A percentile compares a stretch with the other conserved stretches of the same genome.
phyloP scores from a whole-genome alignment of 1,140 invertebrate genomes.

The Wiebesia pumilae region DNA sequence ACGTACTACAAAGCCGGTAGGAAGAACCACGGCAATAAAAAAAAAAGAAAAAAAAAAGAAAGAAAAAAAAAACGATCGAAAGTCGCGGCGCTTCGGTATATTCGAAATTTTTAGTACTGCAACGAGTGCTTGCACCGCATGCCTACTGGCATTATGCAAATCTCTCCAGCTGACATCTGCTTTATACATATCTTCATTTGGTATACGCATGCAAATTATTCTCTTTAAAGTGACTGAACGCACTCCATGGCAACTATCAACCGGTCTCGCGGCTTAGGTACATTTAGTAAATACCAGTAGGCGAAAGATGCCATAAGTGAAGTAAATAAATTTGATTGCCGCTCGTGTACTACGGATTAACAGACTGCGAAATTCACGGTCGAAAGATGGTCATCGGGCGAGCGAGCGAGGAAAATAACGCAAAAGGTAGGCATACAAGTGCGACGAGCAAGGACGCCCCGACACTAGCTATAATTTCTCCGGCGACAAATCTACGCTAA shows the following conservation, averaged over 20 bases:
- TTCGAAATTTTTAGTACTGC: no score
- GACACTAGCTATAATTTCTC: slow-evolving; percentile 55
- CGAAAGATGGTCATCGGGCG: neutral
- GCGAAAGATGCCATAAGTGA: neutral
- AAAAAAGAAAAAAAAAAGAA: no score
- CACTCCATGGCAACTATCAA: neutral
- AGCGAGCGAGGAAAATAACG: slow-evolving; percentile 7
- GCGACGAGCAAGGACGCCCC: slow-evolving; percentile 46
- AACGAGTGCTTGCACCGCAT: no score
- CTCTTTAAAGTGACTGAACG: neutral
- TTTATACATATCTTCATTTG: neutral
- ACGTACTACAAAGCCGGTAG: neutral
- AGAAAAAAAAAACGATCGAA: neutral
- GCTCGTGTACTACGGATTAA: neutral
- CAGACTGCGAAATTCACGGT: slow-evolving; percentile 26
- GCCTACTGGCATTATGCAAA: neutral
- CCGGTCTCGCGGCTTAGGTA: neutral
- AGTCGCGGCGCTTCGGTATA: neutral
- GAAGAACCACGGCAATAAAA: neutral
- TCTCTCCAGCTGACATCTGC: neutral
- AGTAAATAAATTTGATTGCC: slow-evolving; percentile 6
- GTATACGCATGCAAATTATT: neutral
- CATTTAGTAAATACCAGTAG: neutral
- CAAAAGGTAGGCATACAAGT: slow-evolving; percentile 13
- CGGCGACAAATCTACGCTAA: slow-evolving; percentile 56